Percentiles rank a stretch among this genome's conserved stretches.
Evolutionary conservation across 92 coral and sea anemone genomes (phyloP).

Genomic region (Diadumene lineata): DNA sequence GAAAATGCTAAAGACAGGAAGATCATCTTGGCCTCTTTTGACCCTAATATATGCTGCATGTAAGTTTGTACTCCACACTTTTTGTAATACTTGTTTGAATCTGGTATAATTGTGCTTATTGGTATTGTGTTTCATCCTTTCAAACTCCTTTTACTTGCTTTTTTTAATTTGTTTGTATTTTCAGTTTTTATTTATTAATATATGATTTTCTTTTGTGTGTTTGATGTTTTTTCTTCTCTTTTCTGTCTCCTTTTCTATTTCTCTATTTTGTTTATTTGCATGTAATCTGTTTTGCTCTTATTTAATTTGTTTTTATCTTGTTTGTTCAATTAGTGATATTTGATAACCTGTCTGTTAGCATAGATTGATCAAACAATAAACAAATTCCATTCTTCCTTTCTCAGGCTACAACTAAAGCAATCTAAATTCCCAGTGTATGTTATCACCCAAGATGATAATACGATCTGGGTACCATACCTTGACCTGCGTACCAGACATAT

Average conservation of each 20-base stretch:
- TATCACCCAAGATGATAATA: conserved; percentile 35
- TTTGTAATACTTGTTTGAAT: not conserved
- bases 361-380: no score
- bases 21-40: conserved; percentile 43
- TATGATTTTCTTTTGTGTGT: no score
- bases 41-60: conserved; percentile 58
- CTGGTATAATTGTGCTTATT: no score
- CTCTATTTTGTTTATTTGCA: not conserved
- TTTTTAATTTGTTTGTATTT: no score
- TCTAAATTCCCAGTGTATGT: conserved; percentile 41
- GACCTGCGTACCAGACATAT: conserved; percentile 49
- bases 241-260: no score
- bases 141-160: no score
- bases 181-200: no score
- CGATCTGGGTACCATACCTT: conserved; percentile 22
- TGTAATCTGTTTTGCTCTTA: not conserved
- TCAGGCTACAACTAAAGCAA: conserved; percentile 46
- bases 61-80: not conserved
- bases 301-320: not conserved
- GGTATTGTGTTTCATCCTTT: no score
- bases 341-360: no score
- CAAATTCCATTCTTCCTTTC: not conserved
- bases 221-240: no score
- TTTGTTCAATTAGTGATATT: no score
- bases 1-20: conserved; percentile 51